These are phyloP conservation scores for Parelbella ahira DNA, from an alignment of 2,888 invertebrate species.

Conservation along the genomic window DNA sequence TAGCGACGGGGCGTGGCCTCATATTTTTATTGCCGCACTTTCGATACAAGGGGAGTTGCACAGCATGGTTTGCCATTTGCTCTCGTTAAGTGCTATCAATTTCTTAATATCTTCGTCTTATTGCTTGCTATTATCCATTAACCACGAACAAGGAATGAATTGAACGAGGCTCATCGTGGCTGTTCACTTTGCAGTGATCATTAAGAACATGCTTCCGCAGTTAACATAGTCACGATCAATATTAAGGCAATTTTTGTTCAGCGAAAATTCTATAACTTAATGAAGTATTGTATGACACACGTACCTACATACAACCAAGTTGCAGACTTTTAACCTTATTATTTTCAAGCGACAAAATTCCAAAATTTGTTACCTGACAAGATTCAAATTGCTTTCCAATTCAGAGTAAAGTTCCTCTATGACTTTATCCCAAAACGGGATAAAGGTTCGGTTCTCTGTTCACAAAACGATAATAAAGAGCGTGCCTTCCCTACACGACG, in stretches of 20 bases:
- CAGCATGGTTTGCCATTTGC: conserved; percentile 46
- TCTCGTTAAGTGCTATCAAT: conserved; percentile 40
- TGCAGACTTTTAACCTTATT: too few species aligned
- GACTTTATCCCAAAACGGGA: too few species aligned
- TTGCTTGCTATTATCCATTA: conserved; percentile 27
- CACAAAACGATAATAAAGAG: conserved; percentile 13
- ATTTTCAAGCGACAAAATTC: too few species aligned
- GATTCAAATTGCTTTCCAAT: too few species aligned
- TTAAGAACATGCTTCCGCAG: neutral
- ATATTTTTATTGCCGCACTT: conserved; percentile 62
- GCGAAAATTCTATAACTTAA: too few species aligned
- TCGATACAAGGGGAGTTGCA: conserved; percentile 50
- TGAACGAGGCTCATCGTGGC: conserved; percentile 1
- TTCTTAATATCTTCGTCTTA: conserved; percentile 34
- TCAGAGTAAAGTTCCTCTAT: too few species aligned
- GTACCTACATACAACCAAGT: too few species aligned
- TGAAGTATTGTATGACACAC: too few species aligned
- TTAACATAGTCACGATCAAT: neutral
- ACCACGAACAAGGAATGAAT: conserved; percentile 8
- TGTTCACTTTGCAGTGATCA: neutral
- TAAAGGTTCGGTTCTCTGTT: too few species aligned
- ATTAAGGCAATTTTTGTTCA: too few species aligned
- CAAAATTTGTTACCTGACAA: too few species aligned
- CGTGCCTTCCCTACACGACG: conserved; percentile 16
- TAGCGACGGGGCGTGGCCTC: conserved; percentile 53